A percentile compares a stretch with the other conserved stretches of the same genome.
Evolutionary conservation across 2,797 vertebrate species (phyloP).

Genomic region (Bradypodion pumilum): DNA sequence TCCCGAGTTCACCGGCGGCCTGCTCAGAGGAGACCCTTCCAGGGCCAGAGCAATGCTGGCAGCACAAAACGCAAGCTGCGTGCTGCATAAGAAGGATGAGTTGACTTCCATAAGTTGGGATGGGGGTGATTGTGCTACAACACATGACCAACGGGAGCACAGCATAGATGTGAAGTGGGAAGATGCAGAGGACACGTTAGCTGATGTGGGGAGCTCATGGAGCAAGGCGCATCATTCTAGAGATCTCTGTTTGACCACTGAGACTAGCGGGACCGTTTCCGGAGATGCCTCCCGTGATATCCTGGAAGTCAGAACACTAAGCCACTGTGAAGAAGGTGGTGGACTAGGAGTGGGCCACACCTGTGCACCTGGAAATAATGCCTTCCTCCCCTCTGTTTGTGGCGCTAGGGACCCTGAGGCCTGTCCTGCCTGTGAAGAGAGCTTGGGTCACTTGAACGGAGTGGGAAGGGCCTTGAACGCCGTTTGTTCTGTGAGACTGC

Average conservation of each 20-base stretch:
- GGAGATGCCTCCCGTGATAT: accelerated
- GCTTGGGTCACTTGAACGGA: background rate
- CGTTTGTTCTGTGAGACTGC: conserved; percentile 16
- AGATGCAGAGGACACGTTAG: background rate
- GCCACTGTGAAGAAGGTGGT: conserved; percentile 2
- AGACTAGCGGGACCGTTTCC: conserved; percentile 43
- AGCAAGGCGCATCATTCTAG: conserved; percentile 11
- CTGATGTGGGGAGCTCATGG: conserved; percentile 23
- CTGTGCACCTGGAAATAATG: too few relatives aligned
- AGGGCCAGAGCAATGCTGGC: conserved; percentile 39
- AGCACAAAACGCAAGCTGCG: conserved; percentile 6
- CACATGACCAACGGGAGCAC: conserved; percentile 18
- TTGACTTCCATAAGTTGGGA: conserved; percentile 31
- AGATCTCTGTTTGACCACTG: conserved; percentile 33
- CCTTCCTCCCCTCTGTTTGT: background rate
- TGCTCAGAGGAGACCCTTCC: conserved; percentile 51
- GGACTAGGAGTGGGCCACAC: conserved; percentile 33
- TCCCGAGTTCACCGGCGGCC: conserved; percentile 48
- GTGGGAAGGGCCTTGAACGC: background rate
- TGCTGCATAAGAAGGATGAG: conserved; percentile 29
- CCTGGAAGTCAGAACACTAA: background rate
- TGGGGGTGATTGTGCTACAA: conserved; percentile 9
- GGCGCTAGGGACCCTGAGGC: conserved; percentile 9
- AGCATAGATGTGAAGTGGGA: background rate
- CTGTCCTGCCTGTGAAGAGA: conserved; percentile 32